A percentile compares a stretch with the other conserved stretches of the same genome.
These are phyloP conservation scores for Pseudopleuronectes americanus DNA, from an alignment of 2,797 vertebrate species.

Conservation along the genomic window DNA sequence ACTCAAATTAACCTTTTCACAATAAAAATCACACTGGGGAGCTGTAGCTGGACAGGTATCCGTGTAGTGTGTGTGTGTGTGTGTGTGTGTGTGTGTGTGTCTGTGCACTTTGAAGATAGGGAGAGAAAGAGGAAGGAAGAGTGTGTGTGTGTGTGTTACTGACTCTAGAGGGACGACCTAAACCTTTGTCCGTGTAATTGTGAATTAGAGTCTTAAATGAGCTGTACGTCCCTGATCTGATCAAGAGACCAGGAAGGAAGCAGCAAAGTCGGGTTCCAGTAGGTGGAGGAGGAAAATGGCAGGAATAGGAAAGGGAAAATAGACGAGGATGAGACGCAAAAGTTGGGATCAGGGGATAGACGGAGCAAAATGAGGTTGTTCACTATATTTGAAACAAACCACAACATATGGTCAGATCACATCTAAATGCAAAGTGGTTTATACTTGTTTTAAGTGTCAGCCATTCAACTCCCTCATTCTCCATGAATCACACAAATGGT, in stretches of 20 bases:
- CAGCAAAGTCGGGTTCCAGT: background rate
- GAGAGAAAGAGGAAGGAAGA: background rate
- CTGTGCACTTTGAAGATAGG: background rate
- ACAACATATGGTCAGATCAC: background rate
- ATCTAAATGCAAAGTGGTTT: constrained; percentile 1
- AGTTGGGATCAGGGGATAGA: no score
- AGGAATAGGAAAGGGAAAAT: background rate
- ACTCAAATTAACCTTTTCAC: constrained; percentile 83
- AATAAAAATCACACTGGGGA: constrained; percentile 74
- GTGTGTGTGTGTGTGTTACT: constrained; percentile 3
- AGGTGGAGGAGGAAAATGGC: background rate
- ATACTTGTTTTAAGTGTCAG: background rate
- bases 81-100: constrained; percentile 8
- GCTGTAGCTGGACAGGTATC: constrained; percentile 39
- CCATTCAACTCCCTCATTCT: background rate
- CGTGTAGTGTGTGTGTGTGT: constrained; percentile 19
- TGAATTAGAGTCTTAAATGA: constrained; percentile 75
- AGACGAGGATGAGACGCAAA: background rate
- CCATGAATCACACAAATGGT: background rate
- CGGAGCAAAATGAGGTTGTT: background rate
- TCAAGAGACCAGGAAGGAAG: constrained; percentile 21
- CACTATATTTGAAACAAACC: background rate
- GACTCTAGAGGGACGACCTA: constrained; percentile 54
- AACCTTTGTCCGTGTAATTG: constrained; percentile 75
- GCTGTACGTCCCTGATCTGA: constrained; percentile 57